phyloP scores from a whole-genome alignment of 2,888 invertebrate species.

The Marronus borbonicus region DNA sequence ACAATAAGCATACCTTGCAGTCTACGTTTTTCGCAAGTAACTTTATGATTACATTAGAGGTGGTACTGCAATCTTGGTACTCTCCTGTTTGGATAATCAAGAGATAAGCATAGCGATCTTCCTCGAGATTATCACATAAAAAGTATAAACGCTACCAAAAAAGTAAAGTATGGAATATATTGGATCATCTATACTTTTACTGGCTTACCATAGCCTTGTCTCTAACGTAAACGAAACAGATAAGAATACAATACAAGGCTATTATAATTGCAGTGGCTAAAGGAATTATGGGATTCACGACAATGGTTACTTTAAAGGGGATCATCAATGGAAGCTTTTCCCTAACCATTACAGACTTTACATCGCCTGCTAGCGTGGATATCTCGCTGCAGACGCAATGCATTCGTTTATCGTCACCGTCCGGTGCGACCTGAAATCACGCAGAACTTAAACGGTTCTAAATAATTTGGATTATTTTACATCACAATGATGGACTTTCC shows the following conservation, averaged over 20 bases:
- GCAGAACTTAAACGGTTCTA: too few species aligned
- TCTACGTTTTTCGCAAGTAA: conserved; percentile 26
- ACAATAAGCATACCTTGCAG: conserved; percentile 31
- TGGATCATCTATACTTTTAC: background rate
- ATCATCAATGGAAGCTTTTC: conserved; percentile 8
- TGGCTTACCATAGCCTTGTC: background rate
- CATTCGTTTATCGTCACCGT: background rate
- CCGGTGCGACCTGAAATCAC: background rate
- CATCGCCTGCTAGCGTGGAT: conserved; percentile 6
- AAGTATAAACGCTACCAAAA: conserved; percentile 48
- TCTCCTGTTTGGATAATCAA: conserved; percentile 37
- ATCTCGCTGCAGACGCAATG: conserved; percentile 29
- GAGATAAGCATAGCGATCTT: conserved; percentile 55
- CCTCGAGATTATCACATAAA: conserved; percentile 53
- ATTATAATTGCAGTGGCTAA: conserved; percentile 9
- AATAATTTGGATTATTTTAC: background rate
- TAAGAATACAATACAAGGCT: conserved; percentile 8
- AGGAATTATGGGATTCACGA: conserved; percentile 21
- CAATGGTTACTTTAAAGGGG: background rate
- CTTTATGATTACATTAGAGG: conserved; percentile 49
- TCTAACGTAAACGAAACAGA: conserved; percentile 29
- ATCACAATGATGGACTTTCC: conserved; percentile 15
- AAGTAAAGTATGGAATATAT: background rate
- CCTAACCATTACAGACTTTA: background rate
- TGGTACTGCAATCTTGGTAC: conserved; percentile 40